Conservation (phyloP, 2,888 invertebrate species). For the Agrypnus murinus region DNA sequence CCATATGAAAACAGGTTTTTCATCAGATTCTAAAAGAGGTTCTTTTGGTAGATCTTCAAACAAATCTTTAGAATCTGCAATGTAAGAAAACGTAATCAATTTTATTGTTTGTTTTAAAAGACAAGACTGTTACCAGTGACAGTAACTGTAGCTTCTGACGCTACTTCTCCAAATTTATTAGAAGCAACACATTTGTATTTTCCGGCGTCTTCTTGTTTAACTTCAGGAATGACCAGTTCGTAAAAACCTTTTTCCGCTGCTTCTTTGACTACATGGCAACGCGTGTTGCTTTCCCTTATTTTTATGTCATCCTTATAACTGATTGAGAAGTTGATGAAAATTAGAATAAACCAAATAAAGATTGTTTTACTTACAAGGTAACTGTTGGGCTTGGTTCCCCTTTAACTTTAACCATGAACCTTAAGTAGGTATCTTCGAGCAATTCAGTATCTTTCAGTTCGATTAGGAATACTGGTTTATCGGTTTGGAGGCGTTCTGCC, state of each 20-base stretch:
- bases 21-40: constrained; percentile 80
- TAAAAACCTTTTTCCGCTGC: constrained; percentile 89
- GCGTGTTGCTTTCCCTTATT: constrained; percentile 80
- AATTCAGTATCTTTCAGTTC: constrained; percentile 92
- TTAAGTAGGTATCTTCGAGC: constrained; percentile 87
- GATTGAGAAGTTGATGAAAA: constrained; percentile 56
- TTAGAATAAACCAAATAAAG: too few relatives aligned
- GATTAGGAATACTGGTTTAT: constrained; percentile 89
- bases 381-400: constrained; percentile 93
- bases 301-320: constrained; percentile 89
- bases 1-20: constrained; percentile 87
- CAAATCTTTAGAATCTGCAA: constrained; percentile 85
- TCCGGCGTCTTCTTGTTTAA: constrained; percentile 86
- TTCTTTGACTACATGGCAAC: constrained; percentile 82
- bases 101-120: background rate
- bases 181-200: constrained; percentile 88
- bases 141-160: constrained; percentile 84
- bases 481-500: constrained; percentile 79
- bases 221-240: constrained; percentile 89
- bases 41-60: constrained; percentile 84
- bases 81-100: too few relatives aligned
- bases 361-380: constrained; percentile 86
- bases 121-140: constrained; percentile 80
- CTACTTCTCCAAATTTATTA: constrained; percentile 87
- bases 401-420: constrained; percentile 91